These are phyloP conservation scores for Ophioninae sp. DNA, from an alignment of 2,888 invertebrate species.

Conservation along the genomic window DNA sequence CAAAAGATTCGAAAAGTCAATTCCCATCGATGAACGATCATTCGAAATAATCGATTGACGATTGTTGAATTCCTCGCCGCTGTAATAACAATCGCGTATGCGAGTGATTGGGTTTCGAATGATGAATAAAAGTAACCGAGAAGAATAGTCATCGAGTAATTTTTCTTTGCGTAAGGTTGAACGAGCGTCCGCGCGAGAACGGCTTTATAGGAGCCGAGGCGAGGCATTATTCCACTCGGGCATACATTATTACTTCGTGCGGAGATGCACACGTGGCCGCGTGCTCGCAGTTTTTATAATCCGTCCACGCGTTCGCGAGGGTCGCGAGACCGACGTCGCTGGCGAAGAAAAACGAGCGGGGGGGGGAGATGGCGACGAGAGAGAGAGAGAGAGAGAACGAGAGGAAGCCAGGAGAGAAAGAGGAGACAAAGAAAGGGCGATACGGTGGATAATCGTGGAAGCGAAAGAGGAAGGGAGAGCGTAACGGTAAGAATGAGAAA, in stretches of 20 bases:
- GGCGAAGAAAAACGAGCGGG: constrained; percentile 12
- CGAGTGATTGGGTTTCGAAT: neutral
- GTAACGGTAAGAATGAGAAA: neutral
- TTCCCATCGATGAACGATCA: too few relatives aligned
- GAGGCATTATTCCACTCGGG: constrained; percentile 30
- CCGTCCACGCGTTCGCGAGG: constrained; percentile 68
- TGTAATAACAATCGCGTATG: neutral
- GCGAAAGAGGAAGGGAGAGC: neutral
- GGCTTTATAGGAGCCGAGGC: constrained; percentile 1
- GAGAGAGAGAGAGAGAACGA: constrained; percentile 28
- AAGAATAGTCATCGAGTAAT: neutral
- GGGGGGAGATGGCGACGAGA: constrained; percentile 22
- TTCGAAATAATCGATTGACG: neutral
- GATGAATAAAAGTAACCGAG: neutral
- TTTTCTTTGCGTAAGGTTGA: constrained; percentile 19
- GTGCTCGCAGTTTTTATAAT: constrained; percentile 68
- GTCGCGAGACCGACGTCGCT: constrained; percentile 49
- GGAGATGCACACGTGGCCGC: constrained; percentile 59
- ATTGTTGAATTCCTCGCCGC: neutral
- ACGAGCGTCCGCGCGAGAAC: constrained; percentile 27
- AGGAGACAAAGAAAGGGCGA: neutral
- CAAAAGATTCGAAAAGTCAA: too few relatives aligned
- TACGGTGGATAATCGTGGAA: constrained; percentile 10
- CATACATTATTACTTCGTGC: constrained; percentile 47
- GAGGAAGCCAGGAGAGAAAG: constrained; percentile 12